Evolutionary conservation across 2,113 vertebrate genomes (phyloP).

Genomic region (Craseonycteris thonglongyai): DNA sequence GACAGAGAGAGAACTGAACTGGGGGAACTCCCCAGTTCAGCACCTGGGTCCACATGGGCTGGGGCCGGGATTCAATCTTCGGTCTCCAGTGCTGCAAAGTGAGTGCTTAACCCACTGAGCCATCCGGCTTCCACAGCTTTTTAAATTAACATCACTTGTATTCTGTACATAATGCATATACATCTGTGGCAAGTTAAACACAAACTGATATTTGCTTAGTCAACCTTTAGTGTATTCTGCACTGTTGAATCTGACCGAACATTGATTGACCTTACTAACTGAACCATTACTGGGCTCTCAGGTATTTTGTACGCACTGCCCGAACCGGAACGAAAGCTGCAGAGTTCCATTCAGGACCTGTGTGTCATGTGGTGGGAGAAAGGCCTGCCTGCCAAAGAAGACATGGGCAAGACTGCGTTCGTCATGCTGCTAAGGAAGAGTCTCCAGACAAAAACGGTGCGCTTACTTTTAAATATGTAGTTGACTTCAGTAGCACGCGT

Average conservation of each 20-base stretch:
- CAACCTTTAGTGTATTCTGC: not conserved
- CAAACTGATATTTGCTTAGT: not conserved
- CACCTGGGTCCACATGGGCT: too few species aligned
- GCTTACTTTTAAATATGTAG: not conserved
- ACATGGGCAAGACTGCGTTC: conserved; percentile 87
- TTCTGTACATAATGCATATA: not conserved
- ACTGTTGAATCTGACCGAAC: not conserved
- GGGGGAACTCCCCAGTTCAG: too few species aligned
- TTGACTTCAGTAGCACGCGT: not conserved
- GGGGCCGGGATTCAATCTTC: too few species aligned
- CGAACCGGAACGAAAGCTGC: conserved; percentile 78
- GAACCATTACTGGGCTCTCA: conserved; percentile 60
- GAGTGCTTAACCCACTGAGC: too few species aligned
- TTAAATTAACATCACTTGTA: not conserved
- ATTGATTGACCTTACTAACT: not conserved
- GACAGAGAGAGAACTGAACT: too few species aligned
- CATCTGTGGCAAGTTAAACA: not conserved
- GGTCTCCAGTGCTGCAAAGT: too few species aligned
- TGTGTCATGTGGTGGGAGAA: conserved; percentile 92
- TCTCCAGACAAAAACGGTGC: conserved; percentile 84
- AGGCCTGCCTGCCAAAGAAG: conserved; percentile 87
- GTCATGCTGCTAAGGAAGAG: conserved; percentile 84
- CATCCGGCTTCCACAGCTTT: too few species aligned
- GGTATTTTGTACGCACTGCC: conserved; percentile 83
- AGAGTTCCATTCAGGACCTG: conserved; percentile 77